Base-by-base conservation (phyloP, 2,797 vertebrate species). In the Clamator glandarius region DNA sequence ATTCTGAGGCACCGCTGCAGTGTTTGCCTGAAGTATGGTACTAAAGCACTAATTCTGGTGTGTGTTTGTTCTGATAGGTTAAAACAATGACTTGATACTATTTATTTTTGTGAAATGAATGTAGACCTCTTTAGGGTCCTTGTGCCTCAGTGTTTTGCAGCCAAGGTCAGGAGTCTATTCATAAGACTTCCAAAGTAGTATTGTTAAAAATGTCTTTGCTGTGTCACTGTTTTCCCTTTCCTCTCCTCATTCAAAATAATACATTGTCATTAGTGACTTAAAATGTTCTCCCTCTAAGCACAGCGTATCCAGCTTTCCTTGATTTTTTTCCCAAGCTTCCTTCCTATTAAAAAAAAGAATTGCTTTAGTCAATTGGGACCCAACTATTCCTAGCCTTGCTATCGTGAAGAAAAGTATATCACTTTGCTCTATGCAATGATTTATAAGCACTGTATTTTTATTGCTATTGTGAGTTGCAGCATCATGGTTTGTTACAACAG, bases 131-230 rank as follows among this genome's bases (percentile, higher is more conserved):
- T 84, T 74, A 75, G 39, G 36, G 83, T 78, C 82, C 95, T 97
- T 92, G 81, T 91, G 89, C 85, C 90, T 89, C 86, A 23, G 39
- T 91, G 79, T 93, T 94, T 95, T 97, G 59, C 94, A 91, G 91
- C 42, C 87, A 93, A 97, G 96, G 96, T 95, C 87, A 94, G 91
- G 58, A 87, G 41, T 87, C 70, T 72, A 79, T 95, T 96, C 93
- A 61, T 55, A 83, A 95, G 91, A 75, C 82, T 96, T 96, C 83
- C 85, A 92, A 95, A 94, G 92, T 94, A 94, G 94, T 95, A 95
- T 96, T 96, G 95, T 97, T 93, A 89, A 95, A 97, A 91, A 77
- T 92, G 91, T 97, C 94, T 97, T 96, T 97, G 96, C 96, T 96
- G 87, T 95, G 93, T 96, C 95, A 90, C 95, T 89, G 87, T 95